Evolutionary conservation across 2,888 invertebrate species (phyloP).

Genomic region (Eurois occulta): DNA sequence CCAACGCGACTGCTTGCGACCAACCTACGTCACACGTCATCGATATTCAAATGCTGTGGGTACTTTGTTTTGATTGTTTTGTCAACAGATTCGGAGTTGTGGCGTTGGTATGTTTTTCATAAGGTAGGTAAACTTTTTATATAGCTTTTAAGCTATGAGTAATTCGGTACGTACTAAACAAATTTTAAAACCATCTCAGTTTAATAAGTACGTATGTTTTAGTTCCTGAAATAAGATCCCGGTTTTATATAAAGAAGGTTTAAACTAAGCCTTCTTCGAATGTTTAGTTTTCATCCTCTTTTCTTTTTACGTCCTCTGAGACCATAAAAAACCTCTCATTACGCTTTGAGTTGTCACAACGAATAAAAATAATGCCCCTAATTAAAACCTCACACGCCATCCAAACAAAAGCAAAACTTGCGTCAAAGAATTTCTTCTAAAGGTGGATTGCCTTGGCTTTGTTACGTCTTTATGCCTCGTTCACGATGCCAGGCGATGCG

Average conservation of each 20-base stretch:
- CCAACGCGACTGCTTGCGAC: slow-evolving; percentile 32
- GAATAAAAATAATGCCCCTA: neutral
- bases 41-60: slow-evolving; percentile 64
- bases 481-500: neutral
- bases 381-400: slow-evolving; percentile 32
- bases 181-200: neutral
- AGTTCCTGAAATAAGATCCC: neutral
- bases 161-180: neutral
- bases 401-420: slow-evolving; percentile 20
- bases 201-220: neutral
- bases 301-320: neutral
- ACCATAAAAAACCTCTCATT: neutral
- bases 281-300: neutral
- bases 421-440: slow-evolving; percentile 24
- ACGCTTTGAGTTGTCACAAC: neutral
- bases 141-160: neutral
- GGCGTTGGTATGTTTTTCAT: neutral
- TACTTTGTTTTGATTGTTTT: slow-evolving; percentile 65
- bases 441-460: slow-evolving; percentile 38
- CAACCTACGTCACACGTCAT: slow-evolving; percentile 61
- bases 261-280: neutral
- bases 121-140: neutral
- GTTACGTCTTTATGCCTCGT: slow-evolving; percentile 1
- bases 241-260: neutral
- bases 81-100: slow-evolving; percentile 51